Conservation (phyloP, 2,113 vertebrate species). For the Coptodon rendalli region DNA sequence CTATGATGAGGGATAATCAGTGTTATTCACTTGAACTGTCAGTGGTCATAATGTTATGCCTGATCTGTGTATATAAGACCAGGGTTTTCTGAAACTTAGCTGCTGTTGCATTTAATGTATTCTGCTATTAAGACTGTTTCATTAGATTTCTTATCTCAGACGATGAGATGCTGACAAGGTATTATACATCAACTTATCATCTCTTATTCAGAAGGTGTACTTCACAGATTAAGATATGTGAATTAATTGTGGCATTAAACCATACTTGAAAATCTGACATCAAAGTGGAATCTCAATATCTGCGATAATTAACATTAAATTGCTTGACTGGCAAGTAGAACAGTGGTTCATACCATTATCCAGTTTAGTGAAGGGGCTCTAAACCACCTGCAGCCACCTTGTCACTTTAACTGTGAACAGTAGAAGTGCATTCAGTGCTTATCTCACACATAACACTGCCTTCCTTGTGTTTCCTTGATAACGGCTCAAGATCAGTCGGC, state of each 20-base stretch:
- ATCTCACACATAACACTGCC: neutral
- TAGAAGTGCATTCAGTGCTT: neutral
- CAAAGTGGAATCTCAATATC: neutral
- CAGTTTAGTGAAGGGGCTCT: neutral
- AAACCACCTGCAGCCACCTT: conserved; percentile 12
- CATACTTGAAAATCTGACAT: neutral
- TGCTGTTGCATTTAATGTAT: neutral
- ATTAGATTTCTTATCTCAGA: neutral
- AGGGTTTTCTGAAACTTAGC: neutral
- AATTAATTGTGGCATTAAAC: neutral
- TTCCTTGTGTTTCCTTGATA: neutral
- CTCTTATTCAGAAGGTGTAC: neutral
- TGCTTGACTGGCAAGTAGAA: neutral
- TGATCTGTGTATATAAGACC: neutral
- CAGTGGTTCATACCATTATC: neutral
- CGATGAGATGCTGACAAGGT: neutral
- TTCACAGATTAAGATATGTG: neutral
- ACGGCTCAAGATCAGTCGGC: neutral
- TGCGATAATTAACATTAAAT: neutral
- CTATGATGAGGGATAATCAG: neutral
- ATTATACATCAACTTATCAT: neutral
- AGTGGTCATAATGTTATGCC: neutral
- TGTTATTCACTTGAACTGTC: neutral
- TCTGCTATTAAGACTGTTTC: neutral
- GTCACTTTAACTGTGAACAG: neutral